Evolutionary conservation across 2,888 invertebrate species (phyloP), one percentile per base, ranked within the genome.

Genomic region (Cephus pulcher): DNA sequence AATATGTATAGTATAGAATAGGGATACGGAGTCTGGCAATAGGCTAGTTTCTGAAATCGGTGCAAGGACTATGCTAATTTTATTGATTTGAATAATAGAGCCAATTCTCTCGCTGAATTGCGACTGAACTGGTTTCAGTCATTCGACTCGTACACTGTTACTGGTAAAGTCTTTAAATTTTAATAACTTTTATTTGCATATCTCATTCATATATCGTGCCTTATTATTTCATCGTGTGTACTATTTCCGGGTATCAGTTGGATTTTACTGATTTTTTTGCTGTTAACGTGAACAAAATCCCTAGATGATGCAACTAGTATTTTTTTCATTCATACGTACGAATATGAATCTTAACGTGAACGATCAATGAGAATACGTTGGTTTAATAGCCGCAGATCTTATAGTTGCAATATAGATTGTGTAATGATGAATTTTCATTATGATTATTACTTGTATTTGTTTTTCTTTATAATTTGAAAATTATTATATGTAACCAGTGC

Each of bases 1-100:
- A 6, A 23, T 56, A 23, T 30, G 30, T 30, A 30, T 56, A 56
- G 56, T 56, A 56, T 56, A 9, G 56, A 56, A 56, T 56, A 56
- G 23, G 56, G 23, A 56, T 56, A 23, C 23, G 23, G 23, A 23
- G 23, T 9, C 34, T 12, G 4, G 70, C n/a, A 68, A 77, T 70
- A 69, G 71, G 11, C 33, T 34, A 75, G 75, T 33, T 76, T 79
- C 69, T 33, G 70, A 78, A 79, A 81, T 33, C 76, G 68, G 81
- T 77, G 81, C 81, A 81, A 81, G 81, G 80, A 78, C 78, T 80
- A 76, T 78, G 78, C 68, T 76, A 75, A 81, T 77, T 75, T 73
- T 76, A 56, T 56, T 23, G 56, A 56, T 56, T 9, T 56, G 56
- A 56, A 56, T 23, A 56, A 56, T 56, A 23, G 23, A 56, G 56